Conservation (phyloP, 2,113 vertebrate genomes). For the Beaufortia kweichowensis region DNA sequence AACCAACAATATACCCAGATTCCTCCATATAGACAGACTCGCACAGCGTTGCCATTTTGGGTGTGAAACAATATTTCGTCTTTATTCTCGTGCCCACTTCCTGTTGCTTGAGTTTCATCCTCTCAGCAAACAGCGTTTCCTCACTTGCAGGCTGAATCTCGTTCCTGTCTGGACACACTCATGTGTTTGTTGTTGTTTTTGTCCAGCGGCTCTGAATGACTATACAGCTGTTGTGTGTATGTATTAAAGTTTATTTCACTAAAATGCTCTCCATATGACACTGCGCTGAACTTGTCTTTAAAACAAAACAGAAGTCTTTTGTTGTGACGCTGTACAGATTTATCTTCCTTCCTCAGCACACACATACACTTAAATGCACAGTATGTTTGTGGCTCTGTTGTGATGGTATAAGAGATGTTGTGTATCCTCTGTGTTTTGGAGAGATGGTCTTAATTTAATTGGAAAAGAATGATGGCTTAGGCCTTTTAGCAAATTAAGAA, state of each 20-base stretch:
- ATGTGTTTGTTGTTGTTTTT: slow-evolving; percentile 37
- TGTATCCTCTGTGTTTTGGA: slow-evolving; percentile 34
- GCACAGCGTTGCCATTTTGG: slow-evolving; percentile 21
- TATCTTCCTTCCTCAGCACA: slow-evolving; percentile 7
- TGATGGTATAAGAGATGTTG: slow-evolving; percentile 40
- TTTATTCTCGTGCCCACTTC: slow-evolving; percentile 23
- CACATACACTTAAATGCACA: not conserved
- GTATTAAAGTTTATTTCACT: slow-evolving; percentile 22
- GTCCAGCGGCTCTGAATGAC: slow-evolving; percentile 27
- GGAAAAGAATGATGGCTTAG: slow-evolving; percentile 46
- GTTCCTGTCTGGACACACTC: not conserved
- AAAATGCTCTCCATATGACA: slow-evolving; percentile 19
- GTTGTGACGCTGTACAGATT: slow-evolving; percentile 43
- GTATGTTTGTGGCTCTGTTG: slow-evolving; percentile 29
- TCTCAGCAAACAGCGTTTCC: not conserved
- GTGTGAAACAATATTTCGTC: slow-evolving; percentile 22
- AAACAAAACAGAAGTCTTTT: slow-evolving; percentile 50
- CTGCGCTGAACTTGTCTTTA: slow-evolving; percentile 42
- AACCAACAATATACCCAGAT: too few relatives aligned
- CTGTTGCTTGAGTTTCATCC: slow-evolving; percentile 23
- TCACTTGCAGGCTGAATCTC: not conserved
- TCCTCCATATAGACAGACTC: not conserved
- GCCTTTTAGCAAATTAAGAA: slow-evolving; percentile 56
- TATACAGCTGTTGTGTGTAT: slow-evolving; percentile 23
- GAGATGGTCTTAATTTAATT: slow-evolving; percentile 53